Percentiles rank a stretch among this genome's conserved stretches.
These are phyloP conservation scores for Lasioglossum lativentre DNA, from an alignment of 2,888 invertebrate species.

Conservation along the genomic window DNA sequence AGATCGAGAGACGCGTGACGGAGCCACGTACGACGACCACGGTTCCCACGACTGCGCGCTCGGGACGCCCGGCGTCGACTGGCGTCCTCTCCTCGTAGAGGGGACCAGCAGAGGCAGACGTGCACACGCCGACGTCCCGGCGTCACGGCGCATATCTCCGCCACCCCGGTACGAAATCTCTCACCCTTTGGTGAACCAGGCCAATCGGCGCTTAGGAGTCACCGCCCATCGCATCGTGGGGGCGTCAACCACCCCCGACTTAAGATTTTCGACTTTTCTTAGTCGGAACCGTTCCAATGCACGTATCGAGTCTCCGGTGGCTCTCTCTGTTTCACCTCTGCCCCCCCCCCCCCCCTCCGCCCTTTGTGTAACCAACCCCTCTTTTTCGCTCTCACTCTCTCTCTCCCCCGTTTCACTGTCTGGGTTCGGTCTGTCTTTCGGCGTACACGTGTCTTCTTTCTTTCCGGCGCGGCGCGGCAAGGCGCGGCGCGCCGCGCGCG, in stretches of 20 bases:
- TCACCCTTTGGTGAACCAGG: conserved; percentile 72
- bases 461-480: conserved; percentile 11
- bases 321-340: conserved; percentile 39
- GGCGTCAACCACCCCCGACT: conserved; percentile 81
- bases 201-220: conserved; percentile 80
- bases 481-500: conserved; percentile 2
- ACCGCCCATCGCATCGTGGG: conserved; percentile 76
- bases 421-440: neutral
- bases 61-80: conserved; percentile 84
- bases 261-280: conserved; percentile 84
- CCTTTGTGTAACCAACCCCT: conserved; percentile 18
- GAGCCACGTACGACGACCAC: conserved; percentile 32
- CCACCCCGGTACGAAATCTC: conserved; percentile 69
- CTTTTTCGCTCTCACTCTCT: conserved; percentile 2
- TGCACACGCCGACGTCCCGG: conserved; percentile 74
- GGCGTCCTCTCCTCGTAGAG: conserved; percentile 68
- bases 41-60: conserved; percentile 60
- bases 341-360: neutral
- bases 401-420: neutral
- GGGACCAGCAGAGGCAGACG: conserved; percentile 54
- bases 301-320: conserved; percentile 21
- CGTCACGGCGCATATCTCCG: conserved; percentile 79
- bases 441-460: conserved; percentile 24
- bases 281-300: conserved; percentile 55
- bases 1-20: conserved; percentile 30